Evolutionary conservation across 64 coral and sea anemone species (phyloP).

Genomic region (Stylophora pistillata): DNA sequence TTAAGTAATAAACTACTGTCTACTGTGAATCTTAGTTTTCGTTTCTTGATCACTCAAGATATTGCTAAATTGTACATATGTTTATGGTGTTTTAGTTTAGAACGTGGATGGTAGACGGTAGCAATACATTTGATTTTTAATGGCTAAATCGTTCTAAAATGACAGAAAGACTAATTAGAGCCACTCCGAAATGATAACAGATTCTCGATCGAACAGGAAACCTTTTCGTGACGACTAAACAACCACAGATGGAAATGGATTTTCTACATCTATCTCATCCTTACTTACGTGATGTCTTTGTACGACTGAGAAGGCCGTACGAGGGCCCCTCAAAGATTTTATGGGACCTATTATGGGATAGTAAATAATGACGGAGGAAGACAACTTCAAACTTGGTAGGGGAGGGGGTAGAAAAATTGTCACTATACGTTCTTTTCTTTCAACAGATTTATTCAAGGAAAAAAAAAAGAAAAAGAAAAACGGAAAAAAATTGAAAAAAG

Average conservation of each 20-base stretch:
- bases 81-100: not conserved
- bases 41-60: not conserved
- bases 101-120: no score
- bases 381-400: not conserved
- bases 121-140: not conserved
- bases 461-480: no score
- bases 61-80: not conserved
- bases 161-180: not conserved
- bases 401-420: not conserved
- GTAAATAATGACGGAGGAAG: no score
- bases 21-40: not conserved
- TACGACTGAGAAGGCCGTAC: slow-evolving; percentile 51
- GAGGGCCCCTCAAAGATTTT: not conserved
- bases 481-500: no score
- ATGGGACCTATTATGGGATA: slow-evolving; percentile 78
- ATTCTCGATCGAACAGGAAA: not conserved
- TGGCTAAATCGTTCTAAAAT: not conserved
- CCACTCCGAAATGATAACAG: not conserved
- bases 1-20: not conserved
- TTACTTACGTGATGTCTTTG: slow-evolving; percentile 78
- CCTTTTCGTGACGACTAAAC: not conserved
- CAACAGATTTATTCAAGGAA: no score
- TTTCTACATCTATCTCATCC: not conserved
- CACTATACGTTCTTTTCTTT: not conserved
- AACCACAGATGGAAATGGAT: not conserved